Conservation (phyloP, 2,888 invertebrate species). For the Thyatira batis region DNA sequence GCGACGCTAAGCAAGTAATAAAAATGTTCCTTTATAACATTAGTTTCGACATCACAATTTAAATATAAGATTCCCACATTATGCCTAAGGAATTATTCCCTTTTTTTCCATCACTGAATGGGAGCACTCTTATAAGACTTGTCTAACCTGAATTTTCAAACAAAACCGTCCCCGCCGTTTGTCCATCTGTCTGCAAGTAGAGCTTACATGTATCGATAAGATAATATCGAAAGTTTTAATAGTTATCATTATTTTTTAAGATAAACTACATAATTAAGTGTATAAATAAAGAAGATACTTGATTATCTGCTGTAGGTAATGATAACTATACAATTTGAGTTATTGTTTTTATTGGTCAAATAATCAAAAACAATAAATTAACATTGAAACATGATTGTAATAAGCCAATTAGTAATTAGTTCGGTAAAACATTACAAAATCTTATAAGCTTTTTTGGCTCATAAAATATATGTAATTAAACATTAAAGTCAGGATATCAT, state of each 20-base stretch:
- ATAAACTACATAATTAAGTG: not conserved
- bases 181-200: constrained; percentile 30
- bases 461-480: no score
- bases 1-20: no score
- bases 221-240: not conserved
- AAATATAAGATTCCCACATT: constrained; percentile 21
- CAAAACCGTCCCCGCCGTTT: constrained; percentile 15
- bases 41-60: not conserved
- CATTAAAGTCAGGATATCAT: constrained; percentile 28
- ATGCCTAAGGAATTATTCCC: constrained; percentile 1
- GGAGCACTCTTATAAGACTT: constrained; percentile 5
- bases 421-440: no score
- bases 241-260: not conserved
- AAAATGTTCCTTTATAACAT: no score
- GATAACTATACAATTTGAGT: no score
- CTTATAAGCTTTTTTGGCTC: no score
- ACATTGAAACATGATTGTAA: no score
- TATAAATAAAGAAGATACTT: not conserved
- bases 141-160: constrained; percentile 20
- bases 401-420: no score
- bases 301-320: no score
- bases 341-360: no score
- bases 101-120: constrained; percentile 1
- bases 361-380: not conserved
- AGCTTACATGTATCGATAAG: constrained; percentile 10